A percentile compares a stretch with the other conserved stretches of the same genome.
These are phyloP conservation scores for Pomatostomus ruficeps DNA, from an alignment of 2,113 vertebrate genomes.

Conservation along the genomic window DNA sequence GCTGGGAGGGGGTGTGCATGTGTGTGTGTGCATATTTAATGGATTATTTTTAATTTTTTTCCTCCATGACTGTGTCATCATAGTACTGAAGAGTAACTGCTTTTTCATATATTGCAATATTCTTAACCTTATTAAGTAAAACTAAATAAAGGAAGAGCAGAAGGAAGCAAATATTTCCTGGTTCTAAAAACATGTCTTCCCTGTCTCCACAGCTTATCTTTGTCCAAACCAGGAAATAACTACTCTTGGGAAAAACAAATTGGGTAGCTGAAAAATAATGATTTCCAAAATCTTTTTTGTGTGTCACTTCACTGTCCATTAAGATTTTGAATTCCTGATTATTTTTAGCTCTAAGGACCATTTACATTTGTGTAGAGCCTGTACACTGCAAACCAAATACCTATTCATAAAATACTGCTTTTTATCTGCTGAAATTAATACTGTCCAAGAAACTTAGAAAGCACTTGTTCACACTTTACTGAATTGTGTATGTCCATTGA, in stretches of 20 bases:
- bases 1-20: accelerated
- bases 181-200: constrained; percentile 10
- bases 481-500: not conserved
- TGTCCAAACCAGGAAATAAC: not conserved
- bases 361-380: not conserved
- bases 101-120: not conserved
- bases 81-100: not conserved
- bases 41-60: not conserved
- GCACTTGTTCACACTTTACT: not conserved
- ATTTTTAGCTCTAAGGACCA: not conserved
- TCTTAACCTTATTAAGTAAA: not conserved
- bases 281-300: not conserved
- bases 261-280: not conserved
- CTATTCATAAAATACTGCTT: not conserved
- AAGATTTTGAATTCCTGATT: not conserved
- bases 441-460: not conserved
- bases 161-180: constrained; percentile 50
- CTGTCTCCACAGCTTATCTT: not conserved
- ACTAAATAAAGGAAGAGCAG: not conserved
- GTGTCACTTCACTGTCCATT: not conserved
- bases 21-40: not conserved
- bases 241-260: not conserved
- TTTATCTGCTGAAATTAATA: not conserved
- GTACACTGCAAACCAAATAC: not conserved
- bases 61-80: not conserved